Evolutionary conservation across 2,797 vertebrate species (phyloP), one percentile per base, ranked within the genome.

Genomic region (Clarias pachynema): DNA sequence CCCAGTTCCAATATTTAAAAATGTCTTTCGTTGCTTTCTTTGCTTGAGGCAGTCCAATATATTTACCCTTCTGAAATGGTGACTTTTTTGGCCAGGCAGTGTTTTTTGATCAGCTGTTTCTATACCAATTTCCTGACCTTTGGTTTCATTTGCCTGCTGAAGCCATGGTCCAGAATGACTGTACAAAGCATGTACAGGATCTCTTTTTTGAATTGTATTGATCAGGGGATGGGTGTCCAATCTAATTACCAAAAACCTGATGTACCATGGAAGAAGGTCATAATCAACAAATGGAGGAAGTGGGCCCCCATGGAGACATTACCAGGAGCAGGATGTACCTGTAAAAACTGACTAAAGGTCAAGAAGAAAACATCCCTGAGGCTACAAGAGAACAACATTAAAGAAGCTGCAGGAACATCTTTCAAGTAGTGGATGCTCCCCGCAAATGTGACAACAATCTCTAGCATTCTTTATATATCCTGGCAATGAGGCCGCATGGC

Each of bases 251-350:
- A 29, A 29, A 62, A 56, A 29, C 0, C n/a, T 56, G 14, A 53
- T 73, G n/a, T 73, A 26, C 44, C n/a, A 26, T 16, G 14, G 44
- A 53, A 73, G 37, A 37, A 69, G 66, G 9, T 20, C 69, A 72
- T 72, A 12, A 44, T 72, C 69, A 73, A 53, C 70, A 53, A 73
- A 44, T 73, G 3, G n/a, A 74, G 72, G 56, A 56, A 74, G 56
- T 74, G 26, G 16, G 26, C 2, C 70, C 1, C 40, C 24, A 49
- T 16, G 26, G 44, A 15, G 37, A 53, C 70, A 53, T 26, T 53
- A 73, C 24, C 37, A 26, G 26, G 40, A 53, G 29, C 44, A 49
- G 37, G 70, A 49, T 3, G 24, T 16, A 2, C n/a, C 73, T 56
- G 49, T 29, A 18, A 56, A 26, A 7, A 26, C 0, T 7, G 24